A percentile compares a stretch with the other conserved stretches of the same genome.
These are phyloP conservation scores for Nipponacmea schrenckii DNA, from an alignment of 2,888 invertebrate genomes.

Conservation along the genomic window DNA sequence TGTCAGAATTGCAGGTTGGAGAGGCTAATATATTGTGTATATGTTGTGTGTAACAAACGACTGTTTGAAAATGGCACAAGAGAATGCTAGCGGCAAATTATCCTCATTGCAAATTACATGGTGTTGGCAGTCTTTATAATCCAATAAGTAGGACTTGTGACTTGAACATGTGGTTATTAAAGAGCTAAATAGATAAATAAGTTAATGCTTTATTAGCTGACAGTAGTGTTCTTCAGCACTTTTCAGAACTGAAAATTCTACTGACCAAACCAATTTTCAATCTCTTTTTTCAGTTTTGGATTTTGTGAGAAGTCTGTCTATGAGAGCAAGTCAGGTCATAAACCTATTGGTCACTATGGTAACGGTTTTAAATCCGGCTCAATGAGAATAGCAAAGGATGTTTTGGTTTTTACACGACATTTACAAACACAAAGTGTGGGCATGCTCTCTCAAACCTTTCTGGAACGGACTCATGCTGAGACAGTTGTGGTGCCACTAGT, in stretches of 20 bases:
- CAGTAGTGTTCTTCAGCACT: too few species aligned
- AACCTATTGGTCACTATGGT: conserved; percentile 65
- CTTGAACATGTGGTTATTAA: too few species aligned
- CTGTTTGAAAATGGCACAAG: too few species aligned
- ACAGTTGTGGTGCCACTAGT: conserved; percentile 64
- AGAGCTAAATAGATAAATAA: too few species aligned
- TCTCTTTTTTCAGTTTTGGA: conserved; percentile 58
- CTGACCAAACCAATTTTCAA: background rate
- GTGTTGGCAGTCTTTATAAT: too few species aligned
- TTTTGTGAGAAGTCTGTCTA: conserved; percentile 56
- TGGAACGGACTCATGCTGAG: conserved; percentile 52
- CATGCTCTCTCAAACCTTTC: conserved; percentile 62
- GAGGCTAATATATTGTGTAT: too few species aligned
- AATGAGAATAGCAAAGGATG: conserved; percentile 65
- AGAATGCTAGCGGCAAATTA: too few species aligned
- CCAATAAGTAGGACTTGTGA: too few species aligned
- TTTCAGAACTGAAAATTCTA: background rate
- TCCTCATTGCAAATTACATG: too few species aligned
- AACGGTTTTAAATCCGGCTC: conserved; percentile 67
- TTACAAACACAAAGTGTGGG: conserved; percentile 54
- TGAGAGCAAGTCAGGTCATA: conserved; percentile 47
- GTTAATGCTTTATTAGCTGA: too few species aligned
- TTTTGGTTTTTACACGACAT: conserved; percentile 61
- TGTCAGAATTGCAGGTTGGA: too few species aligned
- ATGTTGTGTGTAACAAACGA: too few species aligned